Conservation (phyloP, 2,797 vertebrate species). For the Hafferia zeledoni region DNA sequence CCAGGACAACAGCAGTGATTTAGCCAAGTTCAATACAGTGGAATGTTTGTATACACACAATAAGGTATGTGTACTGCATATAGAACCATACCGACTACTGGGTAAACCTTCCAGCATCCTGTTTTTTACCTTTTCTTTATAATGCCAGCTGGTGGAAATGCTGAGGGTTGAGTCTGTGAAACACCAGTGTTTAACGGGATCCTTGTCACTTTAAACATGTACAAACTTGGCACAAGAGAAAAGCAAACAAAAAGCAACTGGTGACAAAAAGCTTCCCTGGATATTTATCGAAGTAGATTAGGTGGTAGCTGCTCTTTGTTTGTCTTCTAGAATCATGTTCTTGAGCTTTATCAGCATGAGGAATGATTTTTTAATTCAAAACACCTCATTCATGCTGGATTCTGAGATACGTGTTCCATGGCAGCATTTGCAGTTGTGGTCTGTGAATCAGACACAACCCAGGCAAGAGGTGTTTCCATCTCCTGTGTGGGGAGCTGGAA, state of each 20-base stretch:
- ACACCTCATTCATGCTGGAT: background rate
- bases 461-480: background rate
- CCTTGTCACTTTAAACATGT: background rate
- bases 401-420: background rate
- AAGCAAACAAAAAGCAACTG: background rate
- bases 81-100: accelerated
- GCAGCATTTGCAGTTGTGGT: background rate
- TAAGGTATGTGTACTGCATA: accelerated
- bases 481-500: background rate
- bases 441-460: background rate
- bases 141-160: background rate
- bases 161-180: background rate
- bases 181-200: background rate
- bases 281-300: background rate
- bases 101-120: background rate
- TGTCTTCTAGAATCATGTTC: background rate
- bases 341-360: background rate
- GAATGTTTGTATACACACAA: accelerated
- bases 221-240: background rate
- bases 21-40: background rate
- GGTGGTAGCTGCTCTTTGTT: background rate
- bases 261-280: background rate
- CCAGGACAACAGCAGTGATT: accelerated
- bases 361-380: background rate
- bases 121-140: background rate